A percentile compares a stretch with the other conserved stretches of the same genome.
Conservation (phyloP, 2,888 invertebrate species). For the Megalurothrips usitatus region DNA sequence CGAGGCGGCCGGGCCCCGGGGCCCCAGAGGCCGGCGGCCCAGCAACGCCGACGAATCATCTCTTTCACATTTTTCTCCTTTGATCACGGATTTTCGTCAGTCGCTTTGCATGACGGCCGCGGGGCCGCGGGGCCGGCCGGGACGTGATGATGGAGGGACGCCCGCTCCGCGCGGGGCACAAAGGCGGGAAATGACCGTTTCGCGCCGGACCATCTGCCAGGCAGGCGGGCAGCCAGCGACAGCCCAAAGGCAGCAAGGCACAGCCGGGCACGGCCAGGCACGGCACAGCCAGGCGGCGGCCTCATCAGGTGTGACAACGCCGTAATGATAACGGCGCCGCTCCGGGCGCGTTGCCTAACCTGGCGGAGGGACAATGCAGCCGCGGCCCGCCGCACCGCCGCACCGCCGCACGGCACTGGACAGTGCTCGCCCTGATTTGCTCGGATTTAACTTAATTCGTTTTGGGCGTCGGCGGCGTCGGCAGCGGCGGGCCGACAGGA, state of each 20-base stretch:
- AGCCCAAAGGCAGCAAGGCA: too few species aligned
- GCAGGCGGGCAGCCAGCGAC: neutral
- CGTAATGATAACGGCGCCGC: neutral
- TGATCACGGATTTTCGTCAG: constrained; percentile 3
- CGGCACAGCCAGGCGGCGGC: neutral
- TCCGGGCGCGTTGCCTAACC: neutral
- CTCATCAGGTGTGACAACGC: neutral
- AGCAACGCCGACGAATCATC: neutral
- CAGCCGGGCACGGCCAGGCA: too few species aligned
- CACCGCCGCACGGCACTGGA: neutral
- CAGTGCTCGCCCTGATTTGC: neutral
- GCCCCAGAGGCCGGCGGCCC: too few species aligned
- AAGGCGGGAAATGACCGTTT: constrained; percentile 20
- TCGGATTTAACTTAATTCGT: constrained; percentile 13
- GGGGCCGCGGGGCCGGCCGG: too few species aligned
- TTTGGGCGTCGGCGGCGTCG: neutral
- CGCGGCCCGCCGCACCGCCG: neutral
- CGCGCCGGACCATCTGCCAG: neutral
- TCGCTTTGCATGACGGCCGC: constrained; percentile 12
- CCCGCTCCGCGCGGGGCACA: neutral
- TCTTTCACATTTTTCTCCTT: constrained; percentile 17
- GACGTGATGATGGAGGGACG: too few species aligned
- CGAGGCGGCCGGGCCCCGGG: neutral
- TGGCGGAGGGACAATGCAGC: neutral
- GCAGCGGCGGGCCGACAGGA: neutral